Percentiles rank a stretch among this genome's conserved stretches.
Conservation (phyloP, 2,888 invertebrate genomes). For the Dolomedes plantarius region DNA sequence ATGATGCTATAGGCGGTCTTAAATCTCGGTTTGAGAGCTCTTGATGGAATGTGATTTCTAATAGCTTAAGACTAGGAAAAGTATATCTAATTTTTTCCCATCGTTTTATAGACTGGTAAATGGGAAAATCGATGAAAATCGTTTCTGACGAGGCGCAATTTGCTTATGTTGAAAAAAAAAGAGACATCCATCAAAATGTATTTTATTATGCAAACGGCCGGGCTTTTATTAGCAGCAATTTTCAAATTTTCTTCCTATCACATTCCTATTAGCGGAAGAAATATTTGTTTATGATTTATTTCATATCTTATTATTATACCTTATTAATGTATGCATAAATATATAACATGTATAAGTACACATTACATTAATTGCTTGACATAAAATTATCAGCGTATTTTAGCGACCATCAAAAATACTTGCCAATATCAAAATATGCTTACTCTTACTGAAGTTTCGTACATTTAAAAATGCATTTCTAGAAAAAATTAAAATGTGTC, state of each 20-base stretch:
- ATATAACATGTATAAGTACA: too few species aligned
- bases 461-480: too few species aligned
- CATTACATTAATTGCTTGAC: too few species aligned
- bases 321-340: too few species aligned
- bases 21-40: not conserved
- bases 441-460: too few species aligned
- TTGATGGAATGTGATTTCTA: not conserved
- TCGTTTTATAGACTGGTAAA: conserved; percentile 1
- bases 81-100: not conserved
- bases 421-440: too few species aligned
- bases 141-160: not conserved
- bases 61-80: not conserved
- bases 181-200: not conserved
- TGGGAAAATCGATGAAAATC: not conserved
- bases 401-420: too few species aligned
- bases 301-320: too few species aligned
- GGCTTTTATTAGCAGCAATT: not conserved
- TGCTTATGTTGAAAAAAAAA: not conserved
- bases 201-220: not conserved
- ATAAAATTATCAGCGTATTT: too few species aligned
- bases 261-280: too few species aligned
- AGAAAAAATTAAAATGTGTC: too few species aligned
- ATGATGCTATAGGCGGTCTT: not conserved
- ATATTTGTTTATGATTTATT: too few species aligned
- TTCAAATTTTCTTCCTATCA: not conserved